phyloP scores from a whole-genome alignment of 2,113 vertebrate genomes.

The Pseudolaguvia tuberculata region DNA sequence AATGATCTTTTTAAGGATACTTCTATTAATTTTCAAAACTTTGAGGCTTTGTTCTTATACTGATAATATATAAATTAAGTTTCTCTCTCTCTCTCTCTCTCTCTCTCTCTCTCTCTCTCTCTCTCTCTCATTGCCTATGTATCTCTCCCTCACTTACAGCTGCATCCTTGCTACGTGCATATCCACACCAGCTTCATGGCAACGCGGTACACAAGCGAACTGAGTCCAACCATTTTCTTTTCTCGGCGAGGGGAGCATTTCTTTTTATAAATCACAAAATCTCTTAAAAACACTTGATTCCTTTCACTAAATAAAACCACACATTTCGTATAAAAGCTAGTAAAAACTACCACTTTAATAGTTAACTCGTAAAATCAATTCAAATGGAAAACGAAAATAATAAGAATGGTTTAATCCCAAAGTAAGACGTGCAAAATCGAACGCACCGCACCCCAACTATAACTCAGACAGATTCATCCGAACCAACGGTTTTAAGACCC shows the following conservation, averaged over 20 bases:
- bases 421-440: constrained; percentile 91
- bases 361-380: neutral
- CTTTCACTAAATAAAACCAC: neutral
- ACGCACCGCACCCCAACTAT: constrained; percentile 83
- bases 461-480: constrained; percentile 51
- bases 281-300: neutral
- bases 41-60: no score
- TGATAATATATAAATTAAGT: no score
- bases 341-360: neutral
- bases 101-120: constrained; percentile 33
- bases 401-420: constrained; percentile 78
- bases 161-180: constrained; percentile 79
- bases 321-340: neutral
- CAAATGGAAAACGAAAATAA: constrained; percentile 42
- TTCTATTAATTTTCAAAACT: no score
- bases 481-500: constrained; percentile 35
- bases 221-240: constrained; percentile 67
- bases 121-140: constrained; percentile 20
- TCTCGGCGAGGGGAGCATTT: constrained; percentile 52
- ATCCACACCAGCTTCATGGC: constrained; percentile 81
- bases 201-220: constrained; percentile 72
- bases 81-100: no score
- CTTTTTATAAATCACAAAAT: constrained; percentile 10
- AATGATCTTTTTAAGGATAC: no score
- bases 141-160: constrained; percentile 29